A percentile compares a stretch with the other conserved stretches of the same genome.
Evolutionary conservation across 2,113 vertebrate genomes (phyloP).

Genomic region (Aphelocoma coerulescens): DNA sequence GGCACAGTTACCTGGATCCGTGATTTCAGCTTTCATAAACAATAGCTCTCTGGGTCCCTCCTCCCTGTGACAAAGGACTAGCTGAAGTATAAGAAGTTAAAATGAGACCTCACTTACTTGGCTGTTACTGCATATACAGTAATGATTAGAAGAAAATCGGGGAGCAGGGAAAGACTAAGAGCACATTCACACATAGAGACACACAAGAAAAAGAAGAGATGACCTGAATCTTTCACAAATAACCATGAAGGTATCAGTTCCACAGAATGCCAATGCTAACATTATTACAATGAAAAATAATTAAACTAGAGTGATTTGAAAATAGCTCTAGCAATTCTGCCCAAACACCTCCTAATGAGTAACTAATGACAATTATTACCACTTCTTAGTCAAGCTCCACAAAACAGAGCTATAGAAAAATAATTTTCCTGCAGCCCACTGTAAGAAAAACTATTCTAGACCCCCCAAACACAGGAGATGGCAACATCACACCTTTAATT

Average conservation of each 20-base stretch:
- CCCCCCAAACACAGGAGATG: background rate
- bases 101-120: background rate
- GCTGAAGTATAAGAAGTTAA: background rate
- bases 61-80: background rate
- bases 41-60: background rate
- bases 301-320: background rate
- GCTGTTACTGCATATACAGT: background rate
- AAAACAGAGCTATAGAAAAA: background rate
- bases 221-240: background rate
- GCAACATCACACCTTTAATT: background rate
- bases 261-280: background rate
- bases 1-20: background rate
- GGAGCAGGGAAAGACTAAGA: background rate
- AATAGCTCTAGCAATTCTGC: background rate
- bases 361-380: background rate
- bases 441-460: background rate
- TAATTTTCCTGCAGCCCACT: background rate
- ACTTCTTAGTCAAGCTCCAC: background rate
- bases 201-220: background rate
- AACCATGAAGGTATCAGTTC: background rate
- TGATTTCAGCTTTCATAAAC: background rate
- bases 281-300: background rate
- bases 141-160: background rate
- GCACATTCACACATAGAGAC: background rate
- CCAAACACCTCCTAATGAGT: background rate